A percentile compares a stretch with the other conserved stretches of the same genome.
phyloP scores from a whole-genome alignment of 2,797 vertebrate genomes.

The Simalia tracyae region DNA sequence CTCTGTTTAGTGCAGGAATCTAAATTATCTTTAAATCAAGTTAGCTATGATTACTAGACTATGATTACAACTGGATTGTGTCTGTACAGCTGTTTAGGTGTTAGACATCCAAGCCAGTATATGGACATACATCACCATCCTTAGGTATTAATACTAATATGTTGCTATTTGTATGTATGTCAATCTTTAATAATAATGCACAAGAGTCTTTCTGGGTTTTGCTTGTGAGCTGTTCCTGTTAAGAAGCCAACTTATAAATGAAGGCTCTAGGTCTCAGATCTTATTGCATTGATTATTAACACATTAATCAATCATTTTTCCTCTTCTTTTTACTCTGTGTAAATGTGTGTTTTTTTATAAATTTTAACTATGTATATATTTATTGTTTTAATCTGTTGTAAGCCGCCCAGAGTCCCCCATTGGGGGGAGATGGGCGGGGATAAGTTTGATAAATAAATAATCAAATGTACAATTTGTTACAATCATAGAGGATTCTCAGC shows the following conservation, averaged over 20 bases:
- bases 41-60: too few relatives aligned
- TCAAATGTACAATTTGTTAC: background rate
- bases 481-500: background rate
- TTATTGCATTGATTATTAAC: background rate
- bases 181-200: background rate
- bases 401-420: too few relatives aligned
- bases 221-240: background rate
- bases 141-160: too few relatives aligned
- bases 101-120: background rate
- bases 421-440: too few relatives aligned
- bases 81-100: background rate
- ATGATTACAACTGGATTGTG: background rate
- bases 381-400: too few relatives aligned
- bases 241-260: background rate
- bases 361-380: too few relatives aligned
- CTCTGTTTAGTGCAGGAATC: too few relatives aligned
- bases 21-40: too few relatives aligned
- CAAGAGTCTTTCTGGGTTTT: background rate
- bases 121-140: background rate
- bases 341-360: too few relatives aligned
- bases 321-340: too few relatives aligned
- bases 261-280: background rate
- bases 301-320: background rate
- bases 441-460: background rate
- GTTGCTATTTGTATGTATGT: too few relatives aligned